phyloP scores from a whole-genome alignment of 64 coral and sea anemone genomes.

The Orbicella faveolata region DNA sequence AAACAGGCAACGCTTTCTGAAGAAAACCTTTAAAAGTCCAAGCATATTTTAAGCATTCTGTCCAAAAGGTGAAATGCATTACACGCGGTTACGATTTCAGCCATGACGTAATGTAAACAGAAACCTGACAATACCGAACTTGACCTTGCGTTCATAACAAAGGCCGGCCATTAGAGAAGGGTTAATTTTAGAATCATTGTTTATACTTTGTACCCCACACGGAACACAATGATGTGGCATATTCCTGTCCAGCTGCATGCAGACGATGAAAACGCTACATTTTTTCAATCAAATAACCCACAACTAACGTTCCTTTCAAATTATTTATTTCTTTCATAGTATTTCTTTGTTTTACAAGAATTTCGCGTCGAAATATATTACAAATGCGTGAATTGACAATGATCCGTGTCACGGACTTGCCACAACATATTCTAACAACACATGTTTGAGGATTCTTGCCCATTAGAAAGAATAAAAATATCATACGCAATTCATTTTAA shows the following conservation, averaged over 20 bases:
- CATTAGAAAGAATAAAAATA: background rate
- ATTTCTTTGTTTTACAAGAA: slow-evolving; percentile 17
- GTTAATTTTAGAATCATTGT: slow-evolving; percentile 4
- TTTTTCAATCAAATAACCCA: background rate
- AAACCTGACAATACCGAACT: slow-evolving; percentile 9
- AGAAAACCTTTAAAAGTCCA: background rate
- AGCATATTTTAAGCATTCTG: background rate
- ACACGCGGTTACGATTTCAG: background rate
- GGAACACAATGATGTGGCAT: background rate
- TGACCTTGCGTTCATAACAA: background rate
- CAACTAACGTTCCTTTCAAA: background rate
- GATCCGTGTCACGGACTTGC: background rate
- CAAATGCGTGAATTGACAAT: background rate
- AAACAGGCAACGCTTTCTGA: background rate
- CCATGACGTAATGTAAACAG: slow-evolving; percentile 24
- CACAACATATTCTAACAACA: background rate
- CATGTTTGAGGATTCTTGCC: slow-evolving; percentile 1
- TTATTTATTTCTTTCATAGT: slow-evolving; percentile 11
- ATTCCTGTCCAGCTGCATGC: background rate
- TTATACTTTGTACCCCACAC: background rate
- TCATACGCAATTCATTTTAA: background rate
- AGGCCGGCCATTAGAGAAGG: background rate
- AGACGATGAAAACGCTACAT: background rate
- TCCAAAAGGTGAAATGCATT: background rate
- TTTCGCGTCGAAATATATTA: slow-evolving; percentile 8